A percentile compares a stretch with the other conserved stretches of the same genome.
phyloP scores from a whole-genome alignment of 2,113 vertebrate species.

The Oenanthe melanoleuca region DNA sequence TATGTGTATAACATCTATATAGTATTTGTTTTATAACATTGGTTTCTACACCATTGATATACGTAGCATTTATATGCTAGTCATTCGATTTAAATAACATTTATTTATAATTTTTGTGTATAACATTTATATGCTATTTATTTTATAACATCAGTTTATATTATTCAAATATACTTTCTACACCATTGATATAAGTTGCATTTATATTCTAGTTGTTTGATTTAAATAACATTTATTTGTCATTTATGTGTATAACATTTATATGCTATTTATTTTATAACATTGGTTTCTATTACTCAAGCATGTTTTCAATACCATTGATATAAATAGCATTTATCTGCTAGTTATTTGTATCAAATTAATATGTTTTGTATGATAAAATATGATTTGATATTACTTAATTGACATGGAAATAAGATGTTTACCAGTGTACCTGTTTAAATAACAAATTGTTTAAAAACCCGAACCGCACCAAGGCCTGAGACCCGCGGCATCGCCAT shows the following conservation, averaged over 20 bases:
- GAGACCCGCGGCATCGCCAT: not conserved
- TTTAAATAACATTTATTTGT: too few species aligned
- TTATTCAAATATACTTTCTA: not conserved
- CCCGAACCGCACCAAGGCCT: not conserved
- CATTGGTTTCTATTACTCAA: not conserved
- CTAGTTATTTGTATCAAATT: not conserved
- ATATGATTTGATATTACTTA: fast-evolving
- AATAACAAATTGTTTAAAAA: not conserved
- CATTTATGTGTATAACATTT: too few species aligned
- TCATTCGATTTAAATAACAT: not conserved
- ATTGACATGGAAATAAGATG: too few species aligned
- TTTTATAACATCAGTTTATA: not conserved
- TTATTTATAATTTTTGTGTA: not conserved
- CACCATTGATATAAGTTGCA: too few species aligned
- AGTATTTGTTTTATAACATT: not conserved
- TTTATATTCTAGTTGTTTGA: not conserved
- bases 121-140: not conserved
- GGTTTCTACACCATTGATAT: fast-evolving
- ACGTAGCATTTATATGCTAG: too few species aligned
- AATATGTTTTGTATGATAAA: not conserved
- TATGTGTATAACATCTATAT: too few species aligned
- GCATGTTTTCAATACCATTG: not conserved
- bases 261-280: not conserved
- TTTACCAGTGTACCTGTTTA: fast-evolving
- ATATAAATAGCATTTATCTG: too few species aligned